These are phyloP conservation scores for Callinectes sapidus DNA, from an alignment of 2,888 invertebrate genomes.

Conservation along the genomic window DNA sequence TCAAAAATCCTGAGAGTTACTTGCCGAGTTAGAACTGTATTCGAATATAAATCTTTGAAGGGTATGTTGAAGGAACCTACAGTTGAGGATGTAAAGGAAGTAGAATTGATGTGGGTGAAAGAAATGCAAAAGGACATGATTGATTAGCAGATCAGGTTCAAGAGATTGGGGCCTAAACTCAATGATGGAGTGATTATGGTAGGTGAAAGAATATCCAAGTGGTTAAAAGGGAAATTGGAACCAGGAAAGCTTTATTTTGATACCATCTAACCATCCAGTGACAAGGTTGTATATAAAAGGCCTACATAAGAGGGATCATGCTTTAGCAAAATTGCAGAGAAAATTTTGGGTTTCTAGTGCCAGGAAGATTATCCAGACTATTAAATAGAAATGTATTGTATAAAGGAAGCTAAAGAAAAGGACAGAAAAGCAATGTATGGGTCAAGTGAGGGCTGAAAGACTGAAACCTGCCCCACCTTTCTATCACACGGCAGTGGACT, in stretches of 20 bases:
- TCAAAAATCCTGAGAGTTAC: conserved; percentile 6
- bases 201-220: conserved; percentile 17
- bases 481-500: no score
- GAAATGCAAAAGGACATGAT: conserved; percentile 13
- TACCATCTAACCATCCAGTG: neutral
- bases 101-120: neutral
- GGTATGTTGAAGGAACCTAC: neutral
- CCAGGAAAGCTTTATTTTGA: neutral
- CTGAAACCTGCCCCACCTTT: no score
- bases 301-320: neutral
- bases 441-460: no score
- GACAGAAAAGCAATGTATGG: no score
- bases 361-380: neutral
- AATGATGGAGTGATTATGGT: conserved; percentile 23
- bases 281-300: conserved; percentile 20
- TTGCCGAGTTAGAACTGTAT: neutral
- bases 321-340: conserved; percentile 19
- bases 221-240: conserved; percentile 40
- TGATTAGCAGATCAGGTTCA: neutral
- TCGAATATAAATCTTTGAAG: neutral
- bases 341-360: conserved; percentile 6
- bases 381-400: no score
- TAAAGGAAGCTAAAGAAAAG: neutral
- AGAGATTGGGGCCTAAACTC: conserved; percentile 5
- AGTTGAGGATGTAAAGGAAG: neutral